Base-by-base conservation (phyloP, 2,888 invertebrate species). In the Dilophus febrilis region DNA sequence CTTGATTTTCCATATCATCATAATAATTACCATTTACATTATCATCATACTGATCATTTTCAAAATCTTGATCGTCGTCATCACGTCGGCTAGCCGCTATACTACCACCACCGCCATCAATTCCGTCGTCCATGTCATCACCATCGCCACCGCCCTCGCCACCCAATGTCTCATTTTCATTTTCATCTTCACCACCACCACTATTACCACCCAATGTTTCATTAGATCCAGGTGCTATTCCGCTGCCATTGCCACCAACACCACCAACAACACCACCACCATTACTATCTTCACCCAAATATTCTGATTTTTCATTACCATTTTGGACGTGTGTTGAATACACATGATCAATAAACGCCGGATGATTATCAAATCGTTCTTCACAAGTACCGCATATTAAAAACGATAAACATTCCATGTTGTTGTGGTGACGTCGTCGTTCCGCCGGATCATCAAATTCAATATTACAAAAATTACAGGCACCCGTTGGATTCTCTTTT, bases 331-430 rank as follows among this genome's bases (percentile, higher is more conserved):
- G 63, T 38, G 56, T 56, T 37, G 56, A 56, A 48, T 63, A 62
- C 19, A 61, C 63, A 43, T 63, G 63, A 18, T 62, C 61, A 39
- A 61, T 51, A 42, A 61, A 63, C 16, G 55, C 55, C 41, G 61
- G 57, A 46, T 62, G 60, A 30, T 57, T 57, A 40, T 60, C 59
- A 47, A 62, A 52, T 42, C 59, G 58, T 28, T 57, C 57, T 13
- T 60, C 58, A 43, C 63, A 63, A 12, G 61, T 61, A 37, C 59
- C 58, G 48, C 63, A 63, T 14, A 58, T 57, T 29, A 63, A 41
- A 5, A 54, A 54, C 2, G 60, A 59, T 47, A 63, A 61, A 41
- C 63, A 63, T 38, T 60, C 62, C 57, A 63, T 59, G 42, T 63
- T 63, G 40, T 61, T 63, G 44, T 61, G 61, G 43, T 63, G 63